phyloP scores from a whole-genome alignment of 1,140 invertebrate genomes.

The Conopomorpha cramerella region DNA sequence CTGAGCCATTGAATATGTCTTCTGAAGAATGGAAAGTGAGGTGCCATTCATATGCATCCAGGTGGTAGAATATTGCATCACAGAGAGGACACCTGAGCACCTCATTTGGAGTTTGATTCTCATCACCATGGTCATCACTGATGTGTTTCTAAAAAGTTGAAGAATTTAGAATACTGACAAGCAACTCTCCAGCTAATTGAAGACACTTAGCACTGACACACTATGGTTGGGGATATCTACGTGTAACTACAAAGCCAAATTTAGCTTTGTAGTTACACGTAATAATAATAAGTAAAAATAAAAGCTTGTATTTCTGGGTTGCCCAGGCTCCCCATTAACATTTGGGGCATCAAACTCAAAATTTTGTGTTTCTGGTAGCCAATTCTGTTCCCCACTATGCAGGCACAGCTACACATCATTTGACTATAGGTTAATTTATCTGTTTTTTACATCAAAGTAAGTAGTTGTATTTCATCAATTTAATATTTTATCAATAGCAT shows the following conservation, averaged over 20 bases:
- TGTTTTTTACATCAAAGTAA: background rate
- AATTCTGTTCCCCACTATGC: too few species aligned
- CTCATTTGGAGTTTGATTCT: constrained; percentile 62
- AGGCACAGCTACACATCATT: background rate
- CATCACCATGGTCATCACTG: constrained; percentile 61
- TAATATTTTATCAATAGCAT: too few species aligned
- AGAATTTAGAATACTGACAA: background rate
- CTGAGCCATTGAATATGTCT: constrained; percentile 67
- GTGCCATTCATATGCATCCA: constrained; percentile 69
- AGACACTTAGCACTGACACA: too few species aligned
- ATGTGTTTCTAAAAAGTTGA: constrained; percentile 59
- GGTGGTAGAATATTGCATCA: constrained; percentile 68
- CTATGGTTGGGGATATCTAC: too few species aligned
- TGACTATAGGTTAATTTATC: background rate
- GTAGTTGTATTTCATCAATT: too few species aligned
- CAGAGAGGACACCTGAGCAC: constrained; percentile 68
- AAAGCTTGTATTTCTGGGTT: background rate
- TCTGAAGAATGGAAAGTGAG: constrained; percentile 66
- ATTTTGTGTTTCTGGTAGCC: background rate
- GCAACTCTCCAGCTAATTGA: too few species aligned
- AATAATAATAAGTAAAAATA: background rate
- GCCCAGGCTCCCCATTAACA: background rate
- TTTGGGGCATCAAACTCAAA: background rate
- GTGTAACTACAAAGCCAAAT: background rate
- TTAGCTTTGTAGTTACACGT: background rate